A percentile compares a stretch with the other conserved stretches of the same genome.
Conservation (phyloP, 1,140 invertebrate species). For the Laupala kohalensis region DNA sequence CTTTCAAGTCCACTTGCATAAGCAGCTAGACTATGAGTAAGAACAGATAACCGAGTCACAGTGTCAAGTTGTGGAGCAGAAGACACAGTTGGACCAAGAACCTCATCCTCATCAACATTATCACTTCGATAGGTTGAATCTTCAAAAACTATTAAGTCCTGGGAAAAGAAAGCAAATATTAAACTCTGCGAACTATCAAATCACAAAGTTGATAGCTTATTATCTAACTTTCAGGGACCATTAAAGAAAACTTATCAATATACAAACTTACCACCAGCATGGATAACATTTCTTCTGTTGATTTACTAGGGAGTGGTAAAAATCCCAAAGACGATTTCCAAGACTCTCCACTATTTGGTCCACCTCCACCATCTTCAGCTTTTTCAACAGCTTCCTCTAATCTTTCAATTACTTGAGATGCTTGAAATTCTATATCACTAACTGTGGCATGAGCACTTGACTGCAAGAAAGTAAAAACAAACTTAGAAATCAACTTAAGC, state of each 20-base stretch:
- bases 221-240: background rate
- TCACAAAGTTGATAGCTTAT: background rate
- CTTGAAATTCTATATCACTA: slow-evolving; percentile 46
- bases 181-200: background rate
- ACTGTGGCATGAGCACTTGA: slow-evolving; percentile 19
- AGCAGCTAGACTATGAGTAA: slow-evolving; percentile 60
- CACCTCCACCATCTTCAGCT: slow-evolving; percentile 28
- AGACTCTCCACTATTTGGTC: slow-evolving; percentile 11
- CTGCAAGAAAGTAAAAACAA: slow-evolving; percentile 7
- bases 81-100: slow-evolving; percentile 24
- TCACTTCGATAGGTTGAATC: slow-evolving; percentile 17
- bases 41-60: slow-evolving; percentile 48
- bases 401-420: slow-evolving; percentile 47
- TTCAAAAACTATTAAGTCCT: slow-evolving; percentile 37
- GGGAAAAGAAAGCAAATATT: background rate
- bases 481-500: no score
- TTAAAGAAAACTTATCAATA: no score
- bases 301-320: slow-evolving; percentile 25
- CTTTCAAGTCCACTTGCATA: slow-evolving; percentile 57
- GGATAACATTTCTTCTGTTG: slow-evolving; percentile 28
- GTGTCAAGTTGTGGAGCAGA: slow-evolving; percentile 38
- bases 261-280: slow-evolving; percentile 29
- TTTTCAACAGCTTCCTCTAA: slow-evolving; percentile 44
- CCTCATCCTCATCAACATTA: slow-evolving; percentile 26
- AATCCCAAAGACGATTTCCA: slow-evolving; percentile 33